These are phyloP conservation scores for Unio pictorum DNA, from an alignment of 2,888 invertebrate genomes.

Conservation along the genomic window DNA sequence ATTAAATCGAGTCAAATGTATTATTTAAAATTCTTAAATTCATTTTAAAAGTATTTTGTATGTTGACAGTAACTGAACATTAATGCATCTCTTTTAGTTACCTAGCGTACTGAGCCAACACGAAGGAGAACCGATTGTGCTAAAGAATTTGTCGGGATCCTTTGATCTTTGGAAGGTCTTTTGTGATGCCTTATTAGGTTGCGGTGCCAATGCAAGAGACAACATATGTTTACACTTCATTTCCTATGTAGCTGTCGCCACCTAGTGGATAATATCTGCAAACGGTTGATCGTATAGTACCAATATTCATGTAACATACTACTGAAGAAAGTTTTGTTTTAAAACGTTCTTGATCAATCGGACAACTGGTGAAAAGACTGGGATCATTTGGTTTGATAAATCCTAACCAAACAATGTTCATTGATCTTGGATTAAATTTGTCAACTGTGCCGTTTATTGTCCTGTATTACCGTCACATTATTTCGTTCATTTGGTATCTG, in stretches of 20 bases:
- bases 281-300: slow-evolving; percentile 4
- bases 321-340: slow-evolving; percentile 10
- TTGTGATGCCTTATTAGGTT: slow-evolving; percentile 57
- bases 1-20: slow-evolving; percentile 43
- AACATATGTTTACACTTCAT: slow-evolving; percentile 49
- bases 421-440: no score
- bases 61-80: slow-evolving; percentile 6
- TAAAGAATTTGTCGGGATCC: slow-evolving; percentile 23
- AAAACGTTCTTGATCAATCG: slow-evolving; percentile 14
- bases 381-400: no score
- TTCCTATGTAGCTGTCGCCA: slow-evolving; percentile 42
- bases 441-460: no score
- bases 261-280: slow-evolving; percentile 34
- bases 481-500: no score
- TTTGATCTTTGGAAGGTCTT: slow-evolving; percentile 54
- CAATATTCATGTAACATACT: no score
- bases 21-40: slow-evolving; percentile 14
- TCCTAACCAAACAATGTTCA: no score
- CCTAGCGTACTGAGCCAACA: slow-evolving; percentile 12
- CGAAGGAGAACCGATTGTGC: slow-evolving; percentile 9
- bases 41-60: slow-evolving; percentile 5
- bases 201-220: slow-evolving; percentile 38
- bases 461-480: no score
- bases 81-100: slow-evolving; percentile 9
- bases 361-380: no score